phyloP scores from a whole-genome alignment of 2,113 vertebrate genomes.

The zebrafish (Danio rerio) region DNA sequence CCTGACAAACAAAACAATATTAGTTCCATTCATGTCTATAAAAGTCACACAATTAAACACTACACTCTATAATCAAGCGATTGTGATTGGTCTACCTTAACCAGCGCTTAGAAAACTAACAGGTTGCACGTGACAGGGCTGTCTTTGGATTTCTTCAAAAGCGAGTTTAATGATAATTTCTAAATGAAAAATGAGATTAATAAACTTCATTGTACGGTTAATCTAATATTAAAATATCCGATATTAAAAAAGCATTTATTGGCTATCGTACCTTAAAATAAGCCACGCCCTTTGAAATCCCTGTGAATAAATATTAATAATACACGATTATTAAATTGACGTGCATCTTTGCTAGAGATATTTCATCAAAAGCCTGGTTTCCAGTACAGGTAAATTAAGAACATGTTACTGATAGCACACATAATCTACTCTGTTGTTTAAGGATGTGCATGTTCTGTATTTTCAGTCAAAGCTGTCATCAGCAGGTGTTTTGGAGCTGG shows the following conservation, averaged over 20 bases:
- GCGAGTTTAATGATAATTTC: not conserved
- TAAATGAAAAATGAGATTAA: not conserved
- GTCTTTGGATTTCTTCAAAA: not conserved
- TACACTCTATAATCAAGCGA: not conserved
- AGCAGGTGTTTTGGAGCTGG: not conserved
- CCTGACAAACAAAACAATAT: not conserved
- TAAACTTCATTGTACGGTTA: too few relatives aligned
- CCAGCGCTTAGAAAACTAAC: not conserved
- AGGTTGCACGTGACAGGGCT: not conserved
- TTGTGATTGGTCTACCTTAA: not conserved
- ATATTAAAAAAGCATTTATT: not conserved
- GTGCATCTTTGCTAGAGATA: not conserved
- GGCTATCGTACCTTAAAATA: not conserved
- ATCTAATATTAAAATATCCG: not conserved
- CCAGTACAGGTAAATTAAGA: not conserved
- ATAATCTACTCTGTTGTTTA: not conserved
- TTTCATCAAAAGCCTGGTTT: not conserved
- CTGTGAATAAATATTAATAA: not conserved
- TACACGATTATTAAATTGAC: too few relatives aligned
- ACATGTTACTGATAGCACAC: not conserved
- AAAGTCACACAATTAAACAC: not conserved
- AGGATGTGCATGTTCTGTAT: not conserved
- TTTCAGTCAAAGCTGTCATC: not conserved
- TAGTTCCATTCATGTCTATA: not conserved
- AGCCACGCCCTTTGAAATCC: not conserved